These are phyloP conservation scores for Pseudochromis fuscus DNA, from an alignment of 2,797 vertebrate species.

Conservation along the genomic window DNA sequence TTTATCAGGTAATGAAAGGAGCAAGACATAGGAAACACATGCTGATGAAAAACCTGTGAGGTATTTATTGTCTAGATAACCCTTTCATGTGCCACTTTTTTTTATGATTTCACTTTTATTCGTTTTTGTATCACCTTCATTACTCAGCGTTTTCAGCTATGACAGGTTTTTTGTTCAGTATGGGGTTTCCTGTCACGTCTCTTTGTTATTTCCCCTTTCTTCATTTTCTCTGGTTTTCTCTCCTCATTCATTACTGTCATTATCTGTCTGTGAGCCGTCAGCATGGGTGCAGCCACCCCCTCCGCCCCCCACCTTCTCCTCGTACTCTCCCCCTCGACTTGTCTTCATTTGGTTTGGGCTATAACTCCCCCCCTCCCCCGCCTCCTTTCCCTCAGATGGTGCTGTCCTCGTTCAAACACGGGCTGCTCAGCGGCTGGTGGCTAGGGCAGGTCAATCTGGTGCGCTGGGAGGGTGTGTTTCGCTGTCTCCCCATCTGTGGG, in stretches of 20 bases:
- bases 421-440: constrained; percentile 94
- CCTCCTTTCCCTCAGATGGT: constrained; percentile 88
- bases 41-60: constrained; percentile 65
- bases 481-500: constrained; percentile 99
- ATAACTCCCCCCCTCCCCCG: constrained; percentile 66
- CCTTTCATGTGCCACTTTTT: not conserved
- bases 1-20: constrained; percentile 49
- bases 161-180: constrained; percentile 63
- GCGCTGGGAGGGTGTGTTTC: constrained; percentile 97
- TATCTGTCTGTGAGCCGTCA: constrained; percentile 54
- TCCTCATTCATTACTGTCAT: constrained; percentile 59
- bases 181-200: constrained; percentile 52
- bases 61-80: constrained; percentile 6
- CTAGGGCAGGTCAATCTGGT: constrained; percentile 89
- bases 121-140: constrained; percentile 20
- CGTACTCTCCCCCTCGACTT: constrained; percentile 61
- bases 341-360: constrained; percentile 77
- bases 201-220: constrained; percentile 39
- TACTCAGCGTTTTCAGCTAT: not conserved
- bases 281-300: constrained; percentile 57
- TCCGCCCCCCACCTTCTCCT: constrained; percentile 18
- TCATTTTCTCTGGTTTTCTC: constrained; percentile 57
- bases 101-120: constrained; percentile 19
- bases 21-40: constrained; percentile 58
- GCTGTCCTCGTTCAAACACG: constrained; percentile 95